Evolutionary conservation across 2,797 vertebrate genomes (phyloP).

Genomic region (Allobates femoralis): DNA sequence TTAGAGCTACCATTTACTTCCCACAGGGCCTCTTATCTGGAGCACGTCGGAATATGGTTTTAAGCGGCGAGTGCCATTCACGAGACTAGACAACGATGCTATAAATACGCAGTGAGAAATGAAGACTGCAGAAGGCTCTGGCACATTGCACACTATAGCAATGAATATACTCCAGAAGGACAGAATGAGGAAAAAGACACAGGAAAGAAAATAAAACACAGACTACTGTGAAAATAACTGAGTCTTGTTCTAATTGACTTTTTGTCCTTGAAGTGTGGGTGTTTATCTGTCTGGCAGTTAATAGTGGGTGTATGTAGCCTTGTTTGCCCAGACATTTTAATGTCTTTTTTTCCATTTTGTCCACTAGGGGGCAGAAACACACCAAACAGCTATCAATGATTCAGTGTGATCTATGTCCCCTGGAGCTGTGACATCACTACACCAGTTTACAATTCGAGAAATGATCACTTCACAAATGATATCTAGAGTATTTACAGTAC

Average conservation of each 20-base stretch:
- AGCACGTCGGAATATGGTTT: conserved; percentile 54
- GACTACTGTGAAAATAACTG: conserved; percentile 51
- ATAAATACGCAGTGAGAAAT: conserved; percentile 64
- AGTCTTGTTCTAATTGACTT: conserved; percentile 58
- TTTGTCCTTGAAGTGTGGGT: conserved; percentile 58
- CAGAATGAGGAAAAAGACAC: conserved; percentile 55
- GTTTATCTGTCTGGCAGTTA: conserved; percentile 45
- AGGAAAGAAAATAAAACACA: conserved; percentile 56
- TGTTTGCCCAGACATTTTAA: conserved; percentile 14
- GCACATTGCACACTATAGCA: conserved; percentile 55
- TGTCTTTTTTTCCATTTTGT: conserved; percentile 4
- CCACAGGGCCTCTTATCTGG: conserved; percentile 51
- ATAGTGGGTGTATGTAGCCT: conserved; percentile 12
- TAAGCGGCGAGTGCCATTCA: conserved; percentile 54
- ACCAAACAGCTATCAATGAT: conserved; percentile 15
- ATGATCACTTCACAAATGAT: not conserved
- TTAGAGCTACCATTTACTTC: conserved; percentile 46
- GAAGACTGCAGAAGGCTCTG: conserved; percentile 54
- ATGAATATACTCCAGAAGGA: conserved; percentile 58
- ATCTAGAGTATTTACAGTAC: not conserved
- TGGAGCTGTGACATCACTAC: not conserved
- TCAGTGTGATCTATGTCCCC: not conserved
- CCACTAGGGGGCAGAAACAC: conserved; percentile 55
- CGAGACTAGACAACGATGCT: conserved; percentile 59
- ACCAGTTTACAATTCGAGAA: not conserved